Evolutionary conservation across 2,113 vertebrate genomes (phyloP), one percentile per base, ranked within the genome.

Genomic region (Oplegnathus fasciatus): DNA sequence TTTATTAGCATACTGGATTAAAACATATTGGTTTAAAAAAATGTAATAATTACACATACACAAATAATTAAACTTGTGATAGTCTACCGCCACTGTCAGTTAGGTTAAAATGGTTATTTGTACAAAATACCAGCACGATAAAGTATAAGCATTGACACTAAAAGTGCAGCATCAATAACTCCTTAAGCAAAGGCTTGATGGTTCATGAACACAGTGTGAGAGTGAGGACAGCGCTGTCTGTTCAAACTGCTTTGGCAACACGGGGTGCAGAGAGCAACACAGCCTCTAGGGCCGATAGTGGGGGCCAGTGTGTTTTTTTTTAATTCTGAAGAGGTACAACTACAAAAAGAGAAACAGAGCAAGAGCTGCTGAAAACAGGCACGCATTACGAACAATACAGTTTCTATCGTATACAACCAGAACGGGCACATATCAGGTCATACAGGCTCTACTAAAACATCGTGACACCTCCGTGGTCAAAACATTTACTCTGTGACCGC

Each of bases 211-310:
- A 68, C 30, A 80, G 67, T 22, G 34, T 28, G 57, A 86, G 50
- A 48, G 66, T 22, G 30, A 84, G 75, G 68, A 84, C 75, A 58
- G 37, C 58, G 26, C 5, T 74, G 69, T 67, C 82, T 72, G 60
- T 70, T 84, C 37, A 55, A 61, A 75, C 61, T 66, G 70, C 75
- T 74, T 74, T 76, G 74, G 64, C 44, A 76, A 66, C 37, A 40
- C 32, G 10, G 50, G 42, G 78, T 72, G 78, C 60, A 50, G 77
- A 81, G 72, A 69, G 61, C 58, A 61, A 22, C 66, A 37, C 52
- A 22, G 84, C 67, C 81, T 87, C 65, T 4, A 7, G 60, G 34
- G 78, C 70, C 58, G 18, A 54, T 30, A 52, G 62, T 68, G 28
- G 52, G 34, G 61, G 79, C 50, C 22, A 6, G 54, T 57, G 68